Evolutionary conservation across 2,797 vertebrate species (phyloP).

Genomic region (Acestrorhynchus altus): DNA sequence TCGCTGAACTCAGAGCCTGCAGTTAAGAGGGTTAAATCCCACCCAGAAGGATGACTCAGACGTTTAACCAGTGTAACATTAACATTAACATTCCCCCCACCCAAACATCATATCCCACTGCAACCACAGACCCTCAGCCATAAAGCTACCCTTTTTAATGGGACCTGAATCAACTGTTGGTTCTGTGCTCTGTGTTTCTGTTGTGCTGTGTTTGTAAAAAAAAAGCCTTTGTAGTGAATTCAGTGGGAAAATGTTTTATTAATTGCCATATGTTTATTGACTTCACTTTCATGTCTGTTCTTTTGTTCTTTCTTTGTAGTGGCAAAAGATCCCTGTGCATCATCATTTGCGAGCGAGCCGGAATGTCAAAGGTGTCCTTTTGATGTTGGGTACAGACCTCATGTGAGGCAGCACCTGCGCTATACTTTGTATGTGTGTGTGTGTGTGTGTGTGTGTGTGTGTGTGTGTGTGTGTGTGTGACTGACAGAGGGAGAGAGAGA

Average conservation of each 20-base stretch:
- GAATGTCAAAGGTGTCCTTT: constrained; percentile 99
- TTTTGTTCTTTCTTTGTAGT: constrained; percentile 99
- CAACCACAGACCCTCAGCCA: constrained; percentile 34
- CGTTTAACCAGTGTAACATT: neutral
- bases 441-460: constrained; percentile 40
- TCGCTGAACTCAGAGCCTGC: too few relatives aligned
- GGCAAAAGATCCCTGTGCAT: constrained; percentile 98
- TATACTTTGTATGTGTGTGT: constrained; percentile 35
- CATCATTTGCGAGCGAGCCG: constrained; percentile 97
- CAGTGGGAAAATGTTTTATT: constrained; percentile 98
- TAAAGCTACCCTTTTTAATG: constrained; percentile 71
- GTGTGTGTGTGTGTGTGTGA: neutral
- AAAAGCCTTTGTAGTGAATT: constrained; percentile 96
- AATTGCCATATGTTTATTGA: constrained; percentile 99
- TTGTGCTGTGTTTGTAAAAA: constrained; percentile 86
- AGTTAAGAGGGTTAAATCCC: neutral
- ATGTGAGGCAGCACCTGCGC: constrained; percentile 86
- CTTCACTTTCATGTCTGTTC: constrained; percentile 99
- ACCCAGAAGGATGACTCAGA: neutral
- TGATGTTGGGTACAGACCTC: constrained; percentile 94
- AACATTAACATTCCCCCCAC: neutral
- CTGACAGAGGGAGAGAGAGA: neutral
- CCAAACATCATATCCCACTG: neutral
- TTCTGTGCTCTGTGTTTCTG: constrained; percentile 75
- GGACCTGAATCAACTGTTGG: constrained; percentile 87